Percentiles rank a stretch among this genome's conserved stretches.
Conservation (phyloP, 2,797 vertebrate genomes). For the Pseudochromis fuscus region DNA sequence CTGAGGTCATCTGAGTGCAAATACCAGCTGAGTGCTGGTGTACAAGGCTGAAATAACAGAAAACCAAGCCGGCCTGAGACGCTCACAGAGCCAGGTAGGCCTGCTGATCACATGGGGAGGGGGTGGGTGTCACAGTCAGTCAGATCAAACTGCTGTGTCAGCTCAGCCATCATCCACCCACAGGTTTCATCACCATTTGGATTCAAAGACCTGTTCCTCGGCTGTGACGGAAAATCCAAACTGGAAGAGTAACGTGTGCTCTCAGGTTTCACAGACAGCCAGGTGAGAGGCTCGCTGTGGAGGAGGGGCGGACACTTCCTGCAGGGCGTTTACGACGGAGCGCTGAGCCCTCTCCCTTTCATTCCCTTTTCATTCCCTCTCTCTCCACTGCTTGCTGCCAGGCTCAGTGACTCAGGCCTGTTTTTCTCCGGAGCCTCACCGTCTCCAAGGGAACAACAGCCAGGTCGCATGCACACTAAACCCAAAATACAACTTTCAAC, state of each 20-base stretch:
- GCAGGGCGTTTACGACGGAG: constrained; percentile 25
- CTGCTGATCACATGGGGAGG: neutral
- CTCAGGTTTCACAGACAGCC: constrained; percentile 51
- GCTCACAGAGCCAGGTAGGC: constrained; percentile 15
- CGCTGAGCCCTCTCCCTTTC: constrained; percentile 43
- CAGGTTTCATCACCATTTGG: too few relatives aligned
- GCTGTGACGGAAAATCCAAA: constrained; percentile 20
- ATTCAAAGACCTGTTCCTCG: neutral
- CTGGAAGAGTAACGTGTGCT: constrained; percentile 41
- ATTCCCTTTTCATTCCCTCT: constrained; percentile 19
- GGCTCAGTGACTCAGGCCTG: constrained; percentile 24
- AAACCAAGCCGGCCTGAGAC: neutral
- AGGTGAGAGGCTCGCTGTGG: constrained; percentile 42
- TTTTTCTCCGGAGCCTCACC: neutral
- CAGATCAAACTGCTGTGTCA: constrained; percentile 22
- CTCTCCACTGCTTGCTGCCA: constrained; percentile 7
- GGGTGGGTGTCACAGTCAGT: too few relatives aligned
- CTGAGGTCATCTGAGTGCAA: constrained; percentile 15
- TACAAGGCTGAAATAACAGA: neutral
- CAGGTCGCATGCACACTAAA: constrained; percentile 26
- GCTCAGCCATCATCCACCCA: neutral
- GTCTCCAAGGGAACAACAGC: constrained; percentile 20
- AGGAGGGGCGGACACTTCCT: constrained; percentile 26
- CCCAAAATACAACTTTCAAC: neutral
- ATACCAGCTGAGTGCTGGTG: constrained; percentile 27